Evolutionary conservation across 1,140 invertebrate species (phyloP).

Genomic region (Pinna nobilis): DNA sequence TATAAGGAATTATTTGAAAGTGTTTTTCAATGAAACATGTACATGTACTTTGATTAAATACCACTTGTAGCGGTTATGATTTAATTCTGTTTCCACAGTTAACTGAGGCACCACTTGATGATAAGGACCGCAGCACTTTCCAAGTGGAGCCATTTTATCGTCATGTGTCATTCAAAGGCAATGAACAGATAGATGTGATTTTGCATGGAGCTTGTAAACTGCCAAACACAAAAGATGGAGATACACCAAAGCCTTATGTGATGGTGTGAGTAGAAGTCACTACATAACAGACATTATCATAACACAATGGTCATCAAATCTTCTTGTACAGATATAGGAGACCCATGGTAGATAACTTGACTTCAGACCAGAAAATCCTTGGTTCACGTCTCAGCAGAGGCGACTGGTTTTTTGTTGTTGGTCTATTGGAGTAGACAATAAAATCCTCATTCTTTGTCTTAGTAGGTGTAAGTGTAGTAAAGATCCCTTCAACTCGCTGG

Average conservation of each 20-base stretch:
- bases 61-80: neutral
- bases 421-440: neutral
- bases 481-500: too few relatives aligned
- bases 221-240: slow-evolving; percentile 50
- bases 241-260: slow-evolving; percentile 57
- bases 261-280: slow-evolving; percentile 52
- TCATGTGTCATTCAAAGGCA: slow-evolving; percentile 61
- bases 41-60: neutral
- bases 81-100: slow-evolving; percentile 37
- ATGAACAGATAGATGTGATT: slow-evolving; percentile 67
- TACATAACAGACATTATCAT: too few relatives aligned
- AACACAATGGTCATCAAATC: too few relatives aligned
- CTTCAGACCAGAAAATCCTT: too few relatives aligned
- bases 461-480: too few relatives aligned
- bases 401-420: neutral
- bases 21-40: too few relatives aligned
- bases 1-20: too few relatives aligned
- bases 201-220: slow-evolving; percentile 65
- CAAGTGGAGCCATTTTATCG: slow-evolving; percentile 50
- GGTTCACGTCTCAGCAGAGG: neutral
- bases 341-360: too few relatives aligned
- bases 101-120: slow-evolving; percentile 54
- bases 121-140: slow-evolving; percentile 54
- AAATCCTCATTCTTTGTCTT: too few relatives aligned
- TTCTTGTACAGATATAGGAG: too few relatives aligned